phyloP scores from a whole-genome alignment of 23 tunicate species.

The Styela clava region DNA sequence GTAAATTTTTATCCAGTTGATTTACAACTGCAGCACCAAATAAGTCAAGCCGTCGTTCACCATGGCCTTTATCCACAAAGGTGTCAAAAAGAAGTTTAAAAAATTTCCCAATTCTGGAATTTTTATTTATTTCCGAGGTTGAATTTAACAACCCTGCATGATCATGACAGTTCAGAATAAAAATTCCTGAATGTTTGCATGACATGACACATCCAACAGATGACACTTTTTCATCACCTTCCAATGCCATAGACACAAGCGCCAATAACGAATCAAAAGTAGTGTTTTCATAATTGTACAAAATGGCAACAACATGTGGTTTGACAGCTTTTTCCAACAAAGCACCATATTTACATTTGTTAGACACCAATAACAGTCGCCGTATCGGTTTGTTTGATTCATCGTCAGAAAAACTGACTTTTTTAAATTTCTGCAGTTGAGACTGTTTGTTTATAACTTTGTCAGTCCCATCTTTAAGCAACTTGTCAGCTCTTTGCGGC shows the following conservation, averaged over 20 bases:
- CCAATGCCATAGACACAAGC: conserved; percentile 64
- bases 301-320: conserved; percentile 58
- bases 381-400: neutral
- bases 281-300: conserved; percentile 64
- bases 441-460: neutral
- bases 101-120: conserved; percentile 49
- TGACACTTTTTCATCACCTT: conserved; percentile 44
- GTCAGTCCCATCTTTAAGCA: neutral
- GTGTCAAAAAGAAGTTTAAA: conserved; percentile 60
- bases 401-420: neutral
- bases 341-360: conserved; percentile 83
- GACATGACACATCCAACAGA: conserved; percentile 72
- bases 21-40: conserved; percentile 41
- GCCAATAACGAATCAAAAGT: conserved; percentile 77
- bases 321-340: conserved; percentile 85
- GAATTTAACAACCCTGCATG: conserved; percentile 30
- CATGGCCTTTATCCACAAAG: conserved; percentile 48
- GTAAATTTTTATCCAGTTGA: conserved; percentile 16
- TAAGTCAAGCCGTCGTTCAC: conserved; percentile 56
- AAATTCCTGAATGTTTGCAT: conserved; percentile 65
- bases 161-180: conserved; percentile 50
- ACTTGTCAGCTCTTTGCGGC: neutral
- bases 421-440: neutral
- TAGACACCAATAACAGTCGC: conserved; percentile 66
- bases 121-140: conserved; percentile 2